Base-by-base conservation (phyloP, 2,797 vertebrate species). In the Sebastes itinus region DNA sequence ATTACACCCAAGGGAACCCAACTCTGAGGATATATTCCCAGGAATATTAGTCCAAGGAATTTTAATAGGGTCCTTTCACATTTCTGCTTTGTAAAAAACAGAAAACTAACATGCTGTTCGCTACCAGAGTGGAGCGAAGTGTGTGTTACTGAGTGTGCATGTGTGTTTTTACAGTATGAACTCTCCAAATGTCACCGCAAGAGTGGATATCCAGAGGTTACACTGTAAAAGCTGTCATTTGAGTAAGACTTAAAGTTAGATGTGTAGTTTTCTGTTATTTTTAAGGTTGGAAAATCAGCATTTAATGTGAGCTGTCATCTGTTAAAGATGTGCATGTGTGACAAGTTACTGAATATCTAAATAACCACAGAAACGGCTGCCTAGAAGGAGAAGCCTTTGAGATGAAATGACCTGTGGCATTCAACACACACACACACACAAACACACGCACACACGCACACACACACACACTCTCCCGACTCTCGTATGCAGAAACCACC, bases 31-130 rank as follows among this genome's bases (percentile, higher is more conserved):
- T 68, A 71, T 78, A 84, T 87, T 91, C 76, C 76, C 80, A 81
- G 86, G 82, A 89, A 90, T 90, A 87, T 90, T 75, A 85, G 64
- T 63, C 77, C 35, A 52, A 82, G 73, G 86, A 90, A 91, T 91
- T 88, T 84, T 74, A 88, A 78, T 80, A 54, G 78, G 25, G 22
- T 54, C 66, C 32, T 64, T 86, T 75, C 56, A 80, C 72, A 67
- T 86, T 89, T 87, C 20, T n/a, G 52, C 52, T 54, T 54, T 54
- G 52, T 54, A 54, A 54, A 54, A 54, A 22, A 22, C 28, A 35
- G 12, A n/a, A 75, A 2, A 23, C 11, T 28, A 61, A 69, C 42
- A 78, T 62, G 62, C 77, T 59, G 42, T 72, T 59, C 0, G 1
- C 27, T 60, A 77, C 73, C 59, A 69, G 46, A 72, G 55, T 66